Evolutionary conservation across 2,888 invertebrate genomes (phyloP).

Genomic region (Branchinecta sandiegonensis): DNA sequence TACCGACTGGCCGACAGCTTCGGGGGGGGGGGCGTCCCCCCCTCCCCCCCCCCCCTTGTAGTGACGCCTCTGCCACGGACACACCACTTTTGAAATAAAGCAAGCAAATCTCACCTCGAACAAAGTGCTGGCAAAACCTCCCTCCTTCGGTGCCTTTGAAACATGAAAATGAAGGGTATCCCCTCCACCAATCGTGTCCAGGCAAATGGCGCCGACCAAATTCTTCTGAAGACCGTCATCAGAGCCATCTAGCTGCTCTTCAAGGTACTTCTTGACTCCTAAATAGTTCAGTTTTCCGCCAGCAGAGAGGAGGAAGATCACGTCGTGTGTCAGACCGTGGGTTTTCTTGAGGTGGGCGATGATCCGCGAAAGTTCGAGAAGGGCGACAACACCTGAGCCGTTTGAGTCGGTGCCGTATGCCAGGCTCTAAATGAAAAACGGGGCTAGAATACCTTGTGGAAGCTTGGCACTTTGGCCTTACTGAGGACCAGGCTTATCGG

Average conservation of each 20-base stretch:
- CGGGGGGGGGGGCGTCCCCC: too few relatives aligned
- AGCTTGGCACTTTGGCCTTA: conserved; percentile 12
- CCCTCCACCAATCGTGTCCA: conserved; percentile 54
- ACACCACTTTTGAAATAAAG: too few relatives aligned
- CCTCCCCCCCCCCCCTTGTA: too few relatives aligned
- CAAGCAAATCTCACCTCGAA: conserved; percentile 34
- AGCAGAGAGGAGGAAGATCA: conserved; percentile 77
- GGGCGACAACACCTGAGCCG: conserved; percentile 71
- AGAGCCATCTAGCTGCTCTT: conserved; percentile 69
- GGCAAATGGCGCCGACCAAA: conserved; percentile 51
- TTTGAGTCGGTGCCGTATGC: conserved; percentile 82
- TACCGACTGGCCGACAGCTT: too few relatives aligned
- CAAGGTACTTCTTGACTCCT: conserved; percentile 89
- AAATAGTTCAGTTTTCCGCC: conserved; percentile 88
- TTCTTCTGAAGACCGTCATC: conserved; percentile 60
- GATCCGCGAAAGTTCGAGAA: conserved; percentile 71
- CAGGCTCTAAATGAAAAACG: conserved; percentile 48
- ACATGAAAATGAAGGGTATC: conserved; percentile 71
- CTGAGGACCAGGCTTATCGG: too few relatives aligned
- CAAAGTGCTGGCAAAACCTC: conserved; percentile 48
- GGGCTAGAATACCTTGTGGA: not conserved
- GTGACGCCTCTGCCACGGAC: too few relatives aligned
- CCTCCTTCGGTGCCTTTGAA: conserved; percentile 83
- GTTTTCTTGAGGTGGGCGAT: conserved; percentile 66
- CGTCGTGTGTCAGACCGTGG: conserved; percentile 40